Conservation (phyloP, 2,888 invertebrate genomes). For the Hedya salicella region DNA sequence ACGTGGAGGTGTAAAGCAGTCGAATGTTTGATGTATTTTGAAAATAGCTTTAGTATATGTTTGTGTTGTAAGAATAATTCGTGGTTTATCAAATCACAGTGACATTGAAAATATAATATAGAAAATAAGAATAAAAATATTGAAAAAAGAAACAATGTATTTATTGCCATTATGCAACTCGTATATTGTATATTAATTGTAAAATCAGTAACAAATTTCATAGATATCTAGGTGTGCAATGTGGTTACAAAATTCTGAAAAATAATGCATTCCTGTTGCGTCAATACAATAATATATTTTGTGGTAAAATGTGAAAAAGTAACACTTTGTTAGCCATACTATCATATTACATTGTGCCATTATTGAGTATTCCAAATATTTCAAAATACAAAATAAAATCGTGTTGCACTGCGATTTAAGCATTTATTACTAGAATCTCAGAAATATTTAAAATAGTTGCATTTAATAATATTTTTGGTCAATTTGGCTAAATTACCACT, state of each 20-base stretch:
- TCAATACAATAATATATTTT: background rate
- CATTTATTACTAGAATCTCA: constrained; percentile 21
- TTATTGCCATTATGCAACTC: background rate
- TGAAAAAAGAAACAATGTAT: background rate
- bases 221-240: background rate
- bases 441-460: background rate
- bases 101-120: background rate
- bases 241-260: background rate
- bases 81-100: constrained; percentile 13
- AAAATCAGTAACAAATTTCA: background rate
- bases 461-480: background rate
- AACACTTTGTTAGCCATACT: background rate
- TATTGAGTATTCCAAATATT: background rate
- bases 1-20: constrained; percentile 4
- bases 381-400: background rate
- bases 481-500: background rate
- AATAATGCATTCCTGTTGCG: background rate
- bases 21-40: constrained; percentile 14
- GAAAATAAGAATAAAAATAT: background rate
- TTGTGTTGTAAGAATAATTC: constrained; percentile 1
- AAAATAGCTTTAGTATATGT: constrained; percentile 13
- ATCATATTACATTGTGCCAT: constrained; percentile 16
- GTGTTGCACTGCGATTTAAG: background rate
- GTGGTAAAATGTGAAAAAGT: constrained; percentile 3
- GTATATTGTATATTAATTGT: background rate